Base-by-base conservation (phyloP, 1,140 invertebrate genomes). In the Archivesica marissinica region DNA sequence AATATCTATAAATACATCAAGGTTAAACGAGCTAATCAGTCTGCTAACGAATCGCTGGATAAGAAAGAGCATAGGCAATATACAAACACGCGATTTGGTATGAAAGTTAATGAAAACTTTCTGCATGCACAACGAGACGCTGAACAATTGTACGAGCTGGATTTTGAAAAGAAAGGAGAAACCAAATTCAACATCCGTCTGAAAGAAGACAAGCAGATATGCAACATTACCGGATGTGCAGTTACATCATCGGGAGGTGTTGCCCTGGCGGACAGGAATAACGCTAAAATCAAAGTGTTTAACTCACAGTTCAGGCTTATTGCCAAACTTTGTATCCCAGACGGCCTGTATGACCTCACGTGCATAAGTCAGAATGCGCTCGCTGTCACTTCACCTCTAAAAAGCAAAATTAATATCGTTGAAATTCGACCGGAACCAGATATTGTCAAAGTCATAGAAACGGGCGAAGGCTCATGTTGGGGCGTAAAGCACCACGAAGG, bases 121-220 rank as follows among this genome's bases (percentile, higher is more conserved):
- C 25, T 28, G 1, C 30, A 23, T 28, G 68, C 41, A n/a, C 28
- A 83, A 20, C 59, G 39, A 28, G 56, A 56, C 15, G 66, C 66
- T 20, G 66, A 75, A 25, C 80, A 83, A 2, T 35, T 83, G 17
- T 83, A 74, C 72, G 80, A 83, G 28, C 13, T 83, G 1, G 47
- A 75, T 15, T 59, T 83, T 83, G 80, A 83, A 64, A 75, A 61
- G 70, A 74, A 83, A 61, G 80, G 70, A n/a, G 80, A 83, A 75
- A 59, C 47, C 25, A 83, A 83, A 41, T 83, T 35, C 38, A 83
- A 75, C 38, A 28, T 75, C 17, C 47, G 80, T 0, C 30, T 83
- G 25, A 83, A 83, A 23, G 80, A 83, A 17, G 80, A 83, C 68
- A 44, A 30, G 64, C 38, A 56, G 13, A 23, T 47, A 20, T 75